Conservation (phyloP, 1,140 invertebrate genomes). For the Pemphigus obesinymphae region DNA sequence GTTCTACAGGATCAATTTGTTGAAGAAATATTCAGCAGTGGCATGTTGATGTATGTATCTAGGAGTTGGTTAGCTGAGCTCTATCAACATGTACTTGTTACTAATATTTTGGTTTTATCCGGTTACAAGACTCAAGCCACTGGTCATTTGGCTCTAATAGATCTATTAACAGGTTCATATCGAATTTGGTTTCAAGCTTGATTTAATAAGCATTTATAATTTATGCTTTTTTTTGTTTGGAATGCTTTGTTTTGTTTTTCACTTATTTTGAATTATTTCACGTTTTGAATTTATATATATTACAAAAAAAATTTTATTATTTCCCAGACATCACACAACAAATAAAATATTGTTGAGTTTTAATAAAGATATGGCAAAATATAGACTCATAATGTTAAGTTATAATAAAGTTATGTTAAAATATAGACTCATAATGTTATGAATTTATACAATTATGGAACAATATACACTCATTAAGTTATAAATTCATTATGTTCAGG, state of each 20-base stretch:
- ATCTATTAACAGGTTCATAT: constrained; percentile 67
- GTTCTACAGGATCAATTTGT: constrained; percentile 74
- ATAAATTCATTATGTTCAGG: too few species aligned
- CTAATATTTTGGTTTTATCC: constrained; percentile 67
- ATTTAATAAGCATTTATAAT: not conserved
- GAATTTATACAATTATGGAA: too few species aligned
- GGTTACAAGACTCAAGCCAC: constrained; percentile 57
- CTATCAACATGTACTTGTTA: constrained; percentile 76
- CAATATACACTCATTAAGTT: too few species aligned
- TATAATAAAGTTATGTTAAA: too few species aligned
- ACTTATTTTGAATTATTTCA: not conserved
- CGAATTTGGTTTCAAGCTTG: not conserved
- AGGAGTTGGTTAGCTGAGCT: constrained; percentile 86
- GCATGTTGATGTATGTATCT: constrained; percentile 84
- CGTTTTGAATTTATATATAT: not conserved
- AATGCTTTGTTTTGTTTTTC: not conserved
- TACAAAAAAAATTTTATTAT: too few species aligned
- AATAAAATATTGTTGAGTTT: too few species aligned
- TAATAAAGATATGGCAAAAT: not conserved
- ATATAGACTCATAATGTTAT: too few species aligned
- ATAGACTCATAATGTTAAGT: not conserved
- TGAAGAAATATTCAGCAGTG: constrained; percentile 83
- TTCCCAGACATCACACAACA: too few species aligned
- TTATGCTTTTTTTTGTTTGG: not conserved
- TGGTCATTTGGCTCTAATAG: constrained; percentile 66